phyloP scores from a whole-genome alignment of 2,888 invertebrate species.

The Pinctada fucata region DNA sequence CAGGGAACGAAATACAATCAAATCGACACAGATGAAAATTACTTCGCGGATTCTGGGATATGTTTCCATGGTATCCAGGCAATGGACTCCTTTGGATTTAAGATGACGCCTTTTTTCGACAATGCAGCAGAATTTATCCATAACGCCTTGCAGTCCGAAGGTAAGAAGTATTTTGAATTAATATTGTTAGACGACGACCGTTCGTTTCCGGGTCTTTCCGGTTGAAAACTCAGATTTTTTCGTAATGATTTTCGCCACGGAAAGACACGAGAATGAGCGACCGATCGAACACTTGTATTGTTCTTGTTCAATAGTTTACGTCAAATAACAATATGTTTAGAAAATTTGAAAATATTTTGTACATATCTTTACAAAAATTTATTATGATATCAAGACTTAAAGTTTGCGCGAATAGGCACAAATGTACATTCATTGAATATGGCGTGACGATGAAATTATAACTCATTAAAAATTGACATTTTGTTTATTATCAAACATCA shows the following conservation, averaged over 20 bases:
- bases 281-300: background rate
- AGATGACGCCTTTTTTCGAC: slow-evolving; percentile 89
- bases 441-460: no score
- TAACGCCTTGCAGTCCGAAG: slow-evolving; percentile 78
- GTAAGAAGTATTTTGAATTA: slow-evolving; percentile 41
- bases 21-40: slow-evolving; percentile 87
- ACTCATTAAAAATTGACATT: no score
- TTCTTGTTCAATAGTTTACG: background rate
- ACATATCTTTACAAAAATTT: no score
- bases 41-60: slow-evolving; percentile 85
- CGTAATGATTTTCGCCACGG: background rate
- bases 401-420: no score
- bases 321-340: no score
- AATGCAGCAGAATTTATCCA: slow-evolving; percentile 89
- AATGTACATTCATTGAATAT: no score
- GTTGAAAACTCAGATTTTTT: no score
- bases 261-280: background rate
- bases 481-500: no score
- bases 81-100: slow-evolving; percentile 86
- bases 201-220: background rate
- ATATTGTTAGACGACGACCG: background rate
- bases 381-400: no score
- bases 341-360: no score
- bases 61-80: slow-evolving; percentile 89
- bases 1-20: slow-evolving; percentile 84